Percentiles rank a stretch among this genome's conserved stretches.
These are phyloP conservation scores for Odocoileus virginianus DNA, from an alignment of 2,113 vertebrate species.

Conservation along the genomic window DNA sequence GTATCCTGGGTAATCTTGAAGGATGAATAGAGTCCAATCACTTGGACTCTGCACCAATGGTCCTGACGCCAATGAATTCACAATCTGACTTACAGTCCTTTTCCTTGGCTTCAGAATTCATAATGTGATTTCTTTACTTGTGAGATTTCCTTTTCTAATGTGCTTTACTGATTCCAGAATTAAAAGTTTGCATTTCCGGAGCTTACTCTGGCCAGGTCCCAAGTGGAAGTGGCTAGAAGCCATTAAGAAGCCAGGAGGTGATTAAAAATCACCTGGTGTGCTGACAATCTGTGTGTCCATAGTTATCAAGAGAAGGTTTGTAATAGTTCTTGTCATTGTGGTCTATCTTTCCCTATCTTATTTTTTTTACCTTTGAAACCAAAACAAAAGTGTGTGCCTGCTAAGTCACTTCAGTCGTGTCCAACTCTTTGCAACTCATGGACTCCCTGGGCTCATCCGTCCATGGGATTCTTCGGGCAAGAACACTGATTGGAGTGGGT, in stretches of 20 bases:
- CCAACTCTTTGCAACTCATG: not conserved
- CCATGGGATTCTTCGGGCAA: no score
- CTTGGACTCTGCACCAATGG: not conserved
- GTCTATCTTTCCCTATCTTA: not conserved
- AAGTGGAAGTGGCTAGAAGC: slow-evolving; percentile 65
- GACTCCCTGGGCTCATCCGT: not conserved
- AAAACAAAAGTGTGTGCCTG: not conserved
- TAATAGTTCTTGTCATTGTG: not conserved
- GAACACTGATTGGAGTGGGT: not conserved
- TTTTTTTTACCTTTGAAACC: not conserved
- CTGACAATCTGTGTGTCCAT: slow-evolving; percentile 31
- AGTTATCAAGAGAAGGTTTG: not conserved
- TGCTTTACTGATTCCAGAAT: slow-evolving; percentile 64
- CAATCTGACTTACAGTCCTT: not conserved
- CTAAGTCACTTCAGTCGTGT: not conserved
- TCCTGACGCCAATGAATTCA: not conserved
- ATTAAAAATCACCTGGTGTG: slow-evolving; percentile 65
- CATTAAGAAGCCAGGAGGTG: slow-evolving; percentile 13
- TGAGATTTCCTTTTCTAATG: slow-evolving; percentile 63
- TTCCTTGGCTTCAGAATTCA: slow-evolving; percentile 15
- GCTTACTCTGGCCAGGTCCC: slow-evolving; percentile 51
- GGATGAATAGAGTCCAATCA: not conserved
- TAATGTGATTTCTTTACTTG: slow-evolving; percentile 31
- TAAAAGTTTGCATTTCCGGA: slow-evolving; percentile 65
- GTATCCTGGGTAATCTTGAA: not conserved